These are phyloP conservation scores for Apostichopus californicus DNA, from an alignment of 35 echinoderm and acorn worm species.

Conservation along the genomic window DNA sequence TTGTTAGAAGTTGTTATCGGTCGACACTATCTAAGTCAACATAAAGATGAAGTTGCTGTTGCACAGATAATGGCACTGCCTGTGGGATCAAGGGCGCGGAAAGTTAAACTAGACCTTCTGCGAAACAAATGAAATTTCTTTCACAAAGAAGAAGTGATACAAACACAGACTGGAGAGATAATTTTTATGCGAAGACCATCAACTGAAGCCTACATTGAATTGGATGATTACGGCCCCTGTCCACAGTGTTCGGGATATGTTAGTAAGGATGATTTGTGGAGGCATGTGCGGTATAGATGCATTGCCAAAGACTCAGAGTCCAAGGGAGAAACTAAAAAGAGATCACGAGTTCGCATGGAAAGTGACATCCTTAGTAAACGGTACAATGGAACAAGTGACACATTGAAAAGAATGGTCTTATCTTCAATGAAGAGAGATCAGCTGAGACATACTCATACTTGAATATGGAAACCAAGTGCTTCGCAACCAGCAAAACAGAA, in stretches of 20 bases:
- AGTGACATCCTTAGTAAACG: background rate
- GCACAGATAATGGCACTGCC: background rate
- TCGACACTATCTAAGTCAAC: background rate
- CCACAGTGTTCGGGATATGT: background rate
- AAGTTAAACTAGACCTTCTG: background rate
- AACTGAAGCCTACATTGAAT: background rate
- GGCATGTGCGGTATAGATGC: background rate
- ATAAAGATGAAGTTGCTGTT: background rate
- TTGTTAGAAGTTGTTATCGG: background rate
- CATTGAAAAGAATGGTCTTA: conserved; percentile 21
- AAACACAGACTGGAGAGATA: background rate
- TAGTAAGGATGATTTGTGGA: conserved; percentile 1
- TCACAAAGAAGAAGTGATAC: background rate
- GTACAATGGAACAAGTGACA: background rate
- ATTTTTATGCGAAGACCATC: background rate
- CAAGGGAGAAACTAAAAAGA: background rate
- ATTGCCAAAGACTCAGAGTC: background rate
- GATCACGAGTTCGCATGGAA: background rate
- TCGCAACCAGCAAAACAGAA: background rate
- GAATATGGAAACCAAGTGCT: background rate
- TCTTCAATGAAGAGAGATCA: conserved; percentile 7
- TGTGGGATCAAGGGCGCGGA: background rate
- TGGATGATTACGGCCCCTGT: background rate
- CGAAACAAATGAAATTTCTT: background rate
- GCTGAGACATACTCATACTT: conserved; percentile 9